Evolutionary conservation across 2,888 invertebrate species (phyloP), one percentile per base, ranked within the genome.

Genomic region (Tinea semifulvella): DNA sequence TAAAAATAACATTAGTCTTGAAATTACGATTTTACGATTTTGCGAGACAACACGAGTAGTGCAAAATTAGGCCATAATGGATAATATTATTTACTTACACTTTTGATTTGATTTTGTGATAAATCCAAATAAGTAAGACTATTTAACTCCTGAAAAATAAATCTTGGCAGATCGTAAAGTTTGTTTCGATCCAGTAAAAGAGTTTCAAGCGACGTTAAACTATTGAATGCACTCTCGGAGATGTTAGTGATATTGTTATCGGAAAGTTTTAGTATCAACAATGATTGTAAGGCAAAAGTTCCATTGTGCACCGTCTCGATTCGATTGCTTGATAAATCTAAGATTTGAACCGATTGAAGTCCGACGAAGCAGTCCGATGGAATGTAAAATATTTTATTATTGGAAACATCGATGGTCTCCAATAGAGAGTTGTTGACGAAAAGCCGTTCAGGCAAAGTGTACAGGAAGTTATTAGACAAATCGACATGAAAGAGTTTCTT

Each of bases 271-370:
- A 92, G 68, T 49, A 84, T 76, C 55, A 84, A 84, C 26, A 91
- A 65, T 22, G 76, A 76, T 43, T 61, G 69, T 40, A 90, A 64
- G 42, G 83, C 75, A 54, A 90, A 86, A 1, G 85, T 71, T 42
- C 76, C 76, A 35, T 82, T 82, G 47, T 85, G 83, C 38, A 91
- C 68, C 11, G 66, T 70, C 43, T 82, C 81, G 50, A 92, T 73
- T 55, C 80, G 77, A 64, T 92, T 92, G 47, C 83, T 84, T 2
- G 88, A 87, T 14, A 91, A 65, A 67, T 91, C 91, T 47, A 92
- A 68, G 57, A 89, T 88, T 54, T 85, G 84, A 13, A 92, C 63
- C 2, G 82, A 76, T 6, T 69, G 65, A 18, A 89, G 69, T 3
- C 84, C 84, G 0, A 76, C 58, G 46, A 91, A 87, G 17, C 85